Evolutionary conservation across 2,888 invertebrate species (phyloP).

Genomic region (Neuroscelio doddi): DNA sequence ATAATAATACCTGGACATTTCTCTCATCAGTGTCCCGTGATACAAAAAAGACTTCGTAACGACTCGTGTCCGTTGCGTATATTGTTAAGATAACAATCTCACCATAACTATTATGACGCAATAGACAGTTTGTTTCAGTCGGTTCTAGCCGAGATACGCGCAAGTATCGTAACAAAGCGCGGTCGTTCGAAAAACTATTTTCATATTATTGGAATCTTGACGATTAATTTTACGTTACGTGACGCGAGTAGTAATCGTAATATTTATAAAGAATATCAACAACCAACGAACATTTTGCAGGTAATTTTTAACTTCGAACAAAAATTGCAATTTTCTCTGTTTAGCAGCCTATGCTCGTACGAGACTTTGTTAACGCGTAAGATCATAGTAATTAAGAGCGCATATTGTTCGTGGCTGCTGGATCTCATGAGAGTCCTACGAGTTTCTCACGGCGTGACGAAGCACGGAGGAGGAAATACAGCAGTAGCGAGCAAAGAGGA

Average conservation of each 20-base stretch:
- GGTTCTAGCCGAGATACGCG: conserved; percentile 26
- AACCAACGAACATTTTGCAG: too few species aligned
- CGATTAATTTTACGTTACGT: too few species aligned
- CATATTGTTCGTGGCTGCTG: conserved; percentile 58
- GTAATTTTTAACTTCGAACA: too few species aligned
- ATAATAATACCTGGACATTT: too few species aligned
- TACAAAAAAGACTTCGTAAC: conserved; percentile 22
- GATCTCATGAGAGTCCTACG: conserved; percentile 57
- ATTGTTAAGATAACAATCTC: conserved; percentile 47
- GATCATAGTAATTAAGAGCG: conserved; percentile 67
- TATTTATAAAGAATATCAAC: too few species aligned
- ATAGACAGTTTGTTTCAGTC: conserved; percentile 35
- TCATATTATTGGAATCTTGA: conserved; percentile 13
- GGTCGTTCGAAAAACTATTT: conserved; percentile 29
- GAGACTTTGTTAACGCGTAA: conserved; percentile 51
- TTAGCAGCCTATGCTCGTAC: background rate
- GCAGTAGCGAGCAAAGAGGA: conserved; percentile 40
- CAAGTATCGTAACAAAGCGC: conserved; percentile 22
- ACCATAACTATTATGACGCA: conserved; percentile 39
- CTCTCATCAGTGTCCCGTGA: too few species aligned
- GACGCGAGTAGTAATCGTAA: too few species aligned
- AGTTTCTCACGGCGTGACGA: conserved; percentile 56
- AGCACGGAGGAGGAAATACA: conserved; percentile 52
- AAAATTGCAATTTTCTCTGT: too few species aligned
- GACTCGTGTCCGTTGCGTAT: conserved; percentile 39